A percentile compares a stretch with the other conserved stretches of the same genome.
Conservation (phyloP, 2,888 invertebrate species). For the Marasmarcha lunaedactyla region DNA sequence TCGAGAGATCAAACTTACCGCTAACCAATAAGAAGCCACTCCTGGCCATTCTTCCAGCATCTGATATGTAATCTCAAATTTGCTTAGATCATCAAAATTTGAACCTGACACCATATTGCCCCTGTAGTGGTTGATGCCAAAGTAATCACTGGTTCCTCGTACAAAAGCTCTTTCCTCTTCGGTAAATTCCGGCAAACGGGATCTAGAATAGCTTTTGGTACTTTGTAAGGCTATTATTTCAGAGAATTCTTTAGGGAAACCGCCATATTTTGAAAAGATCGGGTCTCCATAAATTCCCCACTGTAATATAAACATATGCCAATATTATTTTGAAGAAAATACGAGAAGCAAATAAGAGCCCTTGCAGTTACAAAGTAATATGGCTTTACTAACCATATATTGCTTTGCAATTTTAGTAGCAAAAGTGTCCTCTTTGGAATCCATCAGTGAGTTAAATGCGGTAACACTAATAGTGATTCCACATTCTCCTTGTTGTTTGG, state of each 20-base stretch:
- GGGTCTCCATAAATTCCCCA: slow-evolving; percentile 59
- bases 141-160: slow-evolving; percentile 40
- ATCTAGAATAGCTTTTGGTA: slow-evolving; percentile 32
- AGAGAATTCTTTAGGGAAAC: slow-evolving; percentile 61
- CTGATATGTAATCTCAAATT: slow-evolving; percentile 20
- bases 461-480: slow-evolving; percentile 26
- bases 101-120: background rate
- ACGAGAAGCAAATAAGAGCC: no score
- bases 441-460: slow-evolving; percentile 32
- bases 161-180: slow-evolving; percentile 36
- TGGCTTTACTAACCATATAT: slow-evolving; percentile 26
- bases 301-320: slow-evolving; percentile 31
- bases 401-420: slow-evolving; percentile 36
- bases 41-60: slow-evolving; percentile 25
- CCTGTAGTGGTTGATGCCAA: slow-evolving; percentile 77
- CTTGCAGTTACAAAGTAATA: no score
- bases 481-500: slow-evolving; percentile 22
- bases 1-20: no score
- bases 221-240: slow-evolving; percentile 54
- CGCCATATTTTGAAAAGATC: slow-evolving; percentile 57
- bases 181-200: slow-evolving; percentile 55
- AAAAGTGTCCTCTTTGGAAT: slow-evolving; percentile 28
- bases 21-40: slow-evolving; percentile 31
- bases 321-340: no score
- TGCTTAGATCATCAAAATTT: slow-evolving; percentile 17